A percentile compares a stretch with the other conserved stretches of the same genome.
These are phyloP conservation scores for Hydractinia echinata DNA, from an alignment of 30 jellyfish, hydroid and myxozoan genomes.

Conservation along the genomic window DNA sequence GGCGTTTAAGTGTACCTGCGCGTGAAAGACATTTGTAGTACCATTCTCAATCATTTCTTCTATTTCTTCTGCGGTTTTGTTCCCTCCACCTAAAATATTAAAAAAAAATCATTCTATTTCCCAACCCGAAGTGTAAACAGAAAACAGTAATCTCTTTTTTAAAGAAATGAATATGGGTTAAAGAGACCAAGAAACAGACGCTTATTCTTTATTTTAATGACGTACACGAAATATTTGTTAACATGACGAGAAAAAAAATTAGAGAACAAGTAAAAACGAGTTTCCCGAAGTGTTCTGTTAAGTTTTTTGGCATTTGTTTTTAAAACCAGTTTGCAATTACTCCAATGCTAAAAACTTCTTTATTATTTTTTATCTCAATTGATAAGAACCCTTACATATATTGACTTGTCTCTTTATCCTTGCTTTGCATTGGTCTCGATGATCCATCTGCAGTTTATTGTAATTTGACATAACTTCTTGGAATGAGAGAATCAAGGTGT, in stretches of 20 bases:
- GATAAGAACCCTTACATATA: slow-evolving; percentile 34
- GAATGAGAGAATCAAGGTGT: slow-evolving; percentile 42
- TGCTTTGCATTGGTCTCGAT: slow-evolving; percentile 54
- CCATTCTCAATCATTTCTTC: slow-evolving; percentile 3
- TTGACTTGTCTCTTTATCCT: slow-evolving; percentile 52
- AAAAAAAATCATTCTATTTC: not conserved
- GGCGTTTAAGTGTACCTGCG: not conserved
- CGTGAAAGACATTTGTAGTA: not conserved
- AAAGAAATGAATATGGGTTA: not conserved
- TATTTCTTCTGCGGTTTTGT: slow-evolving; percentile 5
- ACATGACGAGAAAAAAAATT: no score
- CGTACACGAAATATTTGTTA: no score
- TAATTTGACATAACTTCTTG: slow-evolving; percentile 41
- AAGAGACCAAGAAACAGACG: not conserved
- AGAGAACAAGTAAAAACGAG: no score
- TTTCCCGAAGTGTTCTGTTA: no score
- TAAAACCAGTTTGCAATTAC: no score
- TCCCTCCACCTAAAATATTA: not conserved
- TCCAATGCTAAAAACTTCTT: no score
- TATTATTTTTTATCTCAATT: no score
- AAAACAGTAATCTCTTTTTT: no score
- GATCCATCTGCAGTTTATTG: slow-evolving; percentile 44
- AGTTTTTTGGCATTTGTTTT: no score
- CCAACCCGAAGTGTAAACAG: not conserved
- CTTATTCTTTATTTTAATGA: no score